Conservation (phyloP, 2,888 invertebrate genomes). For the Polydrusus cervinus region DNA sequence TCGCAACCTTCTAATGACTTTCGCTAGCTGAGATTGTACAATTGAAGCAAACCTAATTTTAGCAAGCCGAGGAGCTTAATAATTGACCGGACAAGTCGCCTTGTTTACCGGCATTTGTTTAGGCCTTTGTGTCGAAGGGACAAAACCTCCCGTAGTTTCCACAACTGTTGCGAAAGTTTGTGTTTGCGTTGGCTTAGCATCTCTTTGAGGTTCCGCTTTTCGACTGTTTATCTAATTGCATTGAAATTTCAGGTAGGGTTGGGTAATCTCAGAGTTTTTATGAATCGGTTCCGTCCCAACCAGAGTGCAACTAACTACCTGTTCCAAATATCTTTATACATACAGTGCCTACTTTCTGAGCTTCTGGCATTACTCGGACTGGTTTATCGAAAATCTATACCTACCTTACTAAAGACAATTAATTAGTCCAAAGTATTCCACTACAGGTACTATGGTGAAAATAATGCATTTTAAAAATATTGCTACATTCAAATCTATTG, state of each 20-base stretch:
- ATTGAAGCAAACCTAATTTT: constrained; percentile 15
- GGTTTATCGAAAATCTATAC: too few species aligned
- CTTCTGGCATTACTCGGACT: too few species aligned
- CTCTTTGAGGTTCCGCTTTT: constrained; percentile 6
- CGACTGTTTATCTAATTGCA: constrained; percentile 11
- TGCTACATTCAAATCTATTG: too few species aligned
- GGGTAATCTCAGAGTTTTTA: too few species aligned
- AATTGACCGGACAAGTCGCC: constrained; percentile 22
- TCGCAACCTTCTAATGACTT: constrained; percentile 11
- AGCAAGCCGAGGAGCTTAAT: constrained; percentile 16
- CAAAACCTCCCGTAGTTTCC: constrained; percentile 4
- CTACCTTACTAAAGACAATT: too few species aligned
- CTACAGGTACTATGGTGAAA: too few species aligned
- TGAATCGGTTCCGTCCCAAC: too few species aligned
- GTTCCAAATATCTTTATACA: too few species aligned
- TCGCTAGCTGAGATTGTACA: constrained; percentile 5
- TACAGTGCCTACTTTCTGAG: too few species aligned
- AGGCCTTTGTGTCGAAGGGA: constrained; percentile 35
- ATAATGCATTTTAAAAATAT: too few species aligned
- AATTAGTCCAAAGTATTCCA: too few species aligned
- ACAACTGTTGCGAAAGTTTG: constrained; percentile 11
- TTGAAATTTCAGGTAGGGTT: neutral
- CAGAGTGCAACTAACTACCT: too few species aligned
- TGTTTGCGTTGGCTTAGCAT: constrained; percentile 7
- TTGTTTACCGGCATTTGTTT: constrained; percentile 31